Evolutionary conservation across 2,888 invertebrate genomes (phyloP).

Genomic region (Cephus runcator): DNA sequence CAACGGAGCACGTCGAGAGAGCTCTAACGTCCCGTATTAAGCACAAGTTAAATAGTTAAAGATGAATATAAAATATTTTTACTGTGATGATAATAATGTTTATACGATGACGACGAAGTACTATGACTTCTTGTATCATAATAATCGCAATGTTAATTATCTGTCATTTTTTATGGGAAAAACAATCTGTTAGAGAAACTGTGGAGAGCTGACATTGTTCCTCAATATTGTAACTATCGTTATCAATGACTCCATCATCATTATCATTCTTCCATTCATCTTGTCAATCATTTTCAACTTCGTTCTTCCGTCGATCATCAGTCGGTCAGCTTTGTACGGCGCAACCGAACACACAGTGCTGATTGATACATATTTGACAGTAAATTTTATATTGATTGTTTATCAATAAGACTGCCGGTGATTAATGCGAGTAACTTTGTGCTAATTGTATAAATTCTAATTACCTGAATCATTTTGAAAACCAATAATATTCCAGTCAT

Average conservation of each 20-base stretch:
- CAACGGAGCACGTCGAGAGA: slow-evolving; percentile 25
- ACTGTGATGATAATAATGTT: slow-evolving; percentile 67
- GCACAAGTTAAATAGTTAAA: slow-evolving; percentile 49
- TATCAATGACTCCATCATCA: background rate
- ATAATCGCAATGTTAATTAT: slow-evolving; percentile 53
- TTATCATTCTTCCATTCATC: slow-evolving; percentile 38
- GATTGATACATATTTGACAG: slow-evolving; percentile 41
- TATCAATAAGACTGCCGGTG: slow-evolving; percentile 59
- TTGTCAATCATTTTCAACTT: slow-evolving; percentile 14
- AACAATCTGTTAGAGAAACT: background rate
- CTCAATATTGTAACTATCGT: slow-evolving; percentile 11
- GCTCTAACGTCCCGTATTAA: slow-evolving; percentile 29
- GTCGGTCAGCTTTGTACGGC: slow-evolving; percentile 11
- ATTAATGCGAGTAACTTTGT: slow-evolving; percentile 35
- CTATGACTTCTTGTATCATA: slow-evolving; percentile 58
- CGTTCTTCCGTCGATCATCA: slow-evolving; percentile 34
- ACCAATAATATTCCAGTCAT: slow-evolving; percentile 12
- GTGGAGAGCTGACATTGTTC: slow-evolving; percentile 25
- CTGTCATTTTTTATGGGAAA: slow-evolving; percentile 47
- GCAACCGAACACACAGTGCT: slow-evolving; percentile 41
- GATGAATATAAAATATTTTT: slow-evolving; percentile 59
- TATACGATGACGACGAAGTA: slow-evolving; percentile 62
- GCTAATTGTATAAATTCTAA: slow-evolving; percentile 35
- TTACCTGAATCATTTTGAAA: slow-evolving; percentile 34
- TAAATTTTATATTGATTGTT: slow-evolving; percentile 31